These are phyloP conservation scores for Oreochromis aureus DNA, from an alignment of 2,113 vertebrate species.

Conservation along the genomic window DNA sequence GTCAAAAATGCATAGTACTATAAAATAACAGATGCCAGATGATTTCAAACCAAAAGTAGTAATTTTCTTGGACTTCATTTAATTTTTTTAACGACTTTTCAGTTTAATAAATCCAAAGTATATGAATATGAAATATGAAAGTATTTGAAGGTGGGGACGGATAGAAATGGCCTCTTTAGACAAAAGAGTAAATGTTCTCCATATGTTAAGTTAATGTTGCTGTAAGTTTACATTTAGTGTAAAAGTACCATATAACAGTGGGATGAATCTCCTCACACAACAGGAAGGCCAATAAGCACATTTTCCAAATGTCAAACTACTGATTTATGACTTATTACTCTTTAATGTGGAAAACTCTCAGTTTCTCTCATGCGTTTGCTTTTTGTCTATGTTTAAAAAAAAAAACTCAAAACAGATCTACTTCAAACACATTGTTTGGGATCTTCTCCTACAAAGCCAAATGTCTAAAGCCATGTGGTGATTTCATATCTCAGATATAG, in stretches of 20 bases:
- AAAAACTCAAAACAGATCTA: fast-evolving
- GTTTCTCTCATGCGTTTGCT: not conserved
- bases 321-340: too few species aligned
- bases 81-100: not conserved
- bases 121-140: not conserved
- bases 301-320: not conserved
- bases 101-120: not conserved
- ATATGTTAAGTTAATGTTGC: not conserved
- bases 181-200: not conserved
- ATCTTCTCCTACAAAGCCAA: not conserved
- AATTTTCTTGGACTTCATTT: not conserved
- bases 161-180: not conserved
- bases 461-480: not conserved
- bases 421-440: not conserved
- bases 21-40: not conserved
- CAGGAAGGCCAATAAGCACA: not conserved
- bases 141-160: not conserved
- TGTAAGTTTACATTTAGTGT: not conserved
- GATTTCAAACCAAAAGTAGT: not conserved
- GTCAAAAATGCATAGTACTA: not conserved
- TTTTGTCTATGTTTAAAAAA: not conserved
- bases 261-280: not conserved
- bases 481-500: not conserved
- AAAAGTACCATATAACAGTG: not conserved
- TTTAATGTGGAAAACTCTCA: too few species aligned